A percentile compares a stretch with the other conserved stretches of the same genome.
Conservation (phyloP, 1,140 invertebrate genomes). For the Zaprionus vittiger region DNA sequence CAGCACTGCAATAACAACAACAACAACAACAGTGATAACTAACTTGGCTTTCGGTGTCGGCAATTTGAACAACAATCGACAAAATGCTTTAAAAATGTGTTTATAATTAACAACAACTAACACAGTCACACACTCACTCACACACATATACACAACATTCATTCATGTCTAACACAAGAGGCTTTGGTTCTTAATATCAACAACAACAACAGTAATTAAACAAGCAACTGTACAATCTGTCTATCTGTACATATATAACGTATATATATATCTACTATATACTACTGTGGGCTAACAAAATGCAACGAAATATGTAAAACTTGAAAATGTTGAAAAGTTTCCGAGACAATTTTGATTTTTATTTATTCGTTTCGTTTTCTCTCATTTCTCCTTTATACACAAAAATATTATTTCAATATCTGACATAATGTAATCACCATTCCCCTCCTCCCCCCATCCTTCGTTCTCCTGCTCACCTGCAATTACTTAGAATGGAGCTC, state of each 20-base stretch:
- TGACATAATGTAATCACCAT: slow-evolving; percentile 43
- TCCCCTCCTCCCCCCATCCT: slow-evolving; percentile 5
- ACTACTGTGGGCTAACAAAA: slow-evolving; percentile 27
- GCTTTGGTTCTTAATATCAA: slow-evolving; percentile 63
- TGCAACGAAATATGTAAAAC: slow-evolving; percentile 38
- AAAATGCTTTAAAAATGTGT: slow-evolving; percentile 53
- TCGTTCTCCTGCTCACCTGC: slow-evolving; percentile 7
- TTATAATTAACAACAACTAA: slow-evolving; percentile 56
- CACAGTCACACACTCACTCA: slow-evolving; percentile 32
- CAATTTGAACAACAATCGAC: slow-evolving; percentile 40
- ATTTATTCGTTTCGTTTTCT: slow-evolving; percentile 33
- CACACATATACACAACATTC: slow-evolving; percentile 26
- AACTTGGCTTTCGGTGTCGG: slow-evolving; percentile 57
- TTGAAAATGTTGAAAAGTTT: slow-evolving; percentile 22
- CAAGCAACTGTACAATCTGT: slow-evolving; percentile 17
- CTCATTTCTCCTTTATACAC: slow-evolving; percentile 40
- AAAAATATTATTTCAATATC: slow-evolving; percentile 38
- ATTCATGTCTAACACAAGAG: slow-evolving; percentile 54
- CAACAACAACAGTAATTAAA: slow-evolving; percentile 23
- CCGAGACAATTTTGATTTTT: slow-evolving; percentile 13
- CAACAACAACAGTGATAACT: slow-evolving; percentile 27
- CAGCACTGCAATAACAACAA: slow-evolving; percentile 44
- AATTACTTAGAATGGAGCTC: slow-evolving; percentile 72
- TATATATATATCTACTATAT: background rate
- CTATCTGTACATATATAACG: slow-evolving; percentile 24